Base-by-base conservation (phyloP, 2,797 vertebrate genomes). In the Rhodeus uyekii region DNA sequence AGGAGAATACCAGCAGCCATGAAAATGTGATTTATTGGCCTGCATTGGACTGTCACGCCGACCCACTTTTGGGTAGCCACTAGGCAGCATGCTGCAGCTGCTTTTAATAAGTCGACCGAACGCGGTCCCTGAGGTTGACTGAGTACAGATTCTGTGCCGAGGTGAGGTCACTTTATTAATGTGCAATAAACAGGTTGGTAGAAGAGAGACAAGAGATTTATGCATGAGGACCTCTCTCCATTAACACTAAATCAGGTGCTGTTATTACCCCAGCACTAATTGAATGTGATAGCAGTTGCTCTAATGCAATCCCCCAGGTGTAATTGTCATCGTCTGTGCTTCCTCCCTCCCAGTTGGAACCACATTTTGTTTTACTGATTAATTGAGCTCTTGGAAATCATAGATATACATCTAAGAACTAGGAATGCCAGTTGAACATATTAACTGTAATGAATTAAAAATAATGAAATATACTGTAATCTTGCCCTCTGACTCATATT, bases 171-270 rank as follows among this genome's bases (percentile, higher is more conserved):
- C 75, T 90, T 87, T 89, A 87, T 89, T 80, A 92, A 89, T 84
- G 84, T 87, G 86, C 88, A 90, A 93, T 92, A 93, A 92, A 91
- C 90, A 89, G 89, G 92, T 91, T 91, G 91, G 89, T 78, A 76
- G 86, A 32, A 44, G 44, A 72, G 64, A 90, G 79, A 83, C 83
- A 78, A 78, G 85, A 78, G 86, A 83, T 87, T 89, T 87, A 87
- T 86, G 81, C 87, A 67, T 81, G 79, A 80, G 91, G 67, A 76
- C 86, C 86, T 90, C 90, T 91, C 91, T 93, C 90, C 90, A 93
- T 94, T 94, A 94, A 90, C 85, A 89, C 88, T 90, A 90, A 92
- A 94, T 93, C 91, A 92, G 91, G 87, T 75, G 87, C 74, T 73
- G 87, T 90, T 92, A 92, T 92, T 90, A 89, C 86, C 82, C 80